Evolutionary conservation across 37 sponge, comb jelly and placozoan genomes (phyloP).

Genomic region (Geodia barretti): DNA sequence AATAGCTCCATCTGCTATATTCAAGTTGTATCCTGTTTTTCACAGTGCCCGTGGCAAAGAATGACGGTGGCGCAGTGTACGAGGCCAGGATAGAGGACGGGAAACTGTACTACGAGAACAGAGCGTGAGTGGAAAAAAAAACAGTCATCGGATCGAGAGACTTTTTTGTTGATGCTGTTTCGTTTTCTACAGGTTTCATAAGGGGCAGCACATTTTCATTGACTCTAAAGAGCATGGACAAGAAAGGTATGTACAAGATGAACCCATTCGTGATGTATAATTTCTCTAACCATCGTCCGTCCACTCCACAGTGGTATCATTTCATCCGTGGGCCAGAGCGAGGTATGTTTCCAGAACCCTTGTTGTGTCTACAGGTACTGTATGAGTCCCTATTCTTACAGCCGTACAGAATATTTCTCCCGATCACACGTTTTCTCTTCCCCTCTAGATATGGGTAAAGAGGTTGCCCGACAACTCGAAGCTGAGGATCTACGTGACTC

Average conservation of each 20-base stretch:
- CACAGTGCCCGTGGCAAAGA: constrained; percentile 24
- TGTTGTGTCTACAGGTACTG: background rate
- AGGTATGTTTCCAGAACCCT: constrained; percentile 22
- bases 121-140: too few species aligned
- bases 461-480: constrained; percentile 75
- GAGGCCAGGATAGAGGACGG: constrained; percentile 76
- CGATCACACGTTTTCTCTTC: background rate
- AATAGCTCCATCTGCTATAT: too few species aligned
- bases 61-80: constrained; percentile 29
- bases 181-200: constrained; percentile 53
- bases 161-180: too few species aligned
- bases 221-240: constrained; percentile 75
- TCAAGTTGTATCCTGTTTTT: background rate
- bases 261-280: background rate
- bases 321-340: constrained; percentile 69
- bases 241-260: constrained; percentile 36
- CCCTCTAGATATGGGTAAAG: constrained; percentile 62
- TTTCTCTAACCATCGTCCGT: background rate
- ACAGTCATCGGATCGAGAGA: too few species aligned
- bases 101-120: constrained; percentile 66
- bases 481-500: constrained; percentile 68
- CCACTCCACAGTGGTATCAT: constrained; percentile 55
- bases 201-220: constrained; percentile 65
- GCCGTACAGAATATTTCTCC: background rate
- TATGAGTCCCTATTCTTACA: too few species aligned